These are phyloP conservation scores for Lithophane semibrunnea DNA, from an alignment of 2,888 invertebrate genomes.

Conservation along the genomic window DNA sequence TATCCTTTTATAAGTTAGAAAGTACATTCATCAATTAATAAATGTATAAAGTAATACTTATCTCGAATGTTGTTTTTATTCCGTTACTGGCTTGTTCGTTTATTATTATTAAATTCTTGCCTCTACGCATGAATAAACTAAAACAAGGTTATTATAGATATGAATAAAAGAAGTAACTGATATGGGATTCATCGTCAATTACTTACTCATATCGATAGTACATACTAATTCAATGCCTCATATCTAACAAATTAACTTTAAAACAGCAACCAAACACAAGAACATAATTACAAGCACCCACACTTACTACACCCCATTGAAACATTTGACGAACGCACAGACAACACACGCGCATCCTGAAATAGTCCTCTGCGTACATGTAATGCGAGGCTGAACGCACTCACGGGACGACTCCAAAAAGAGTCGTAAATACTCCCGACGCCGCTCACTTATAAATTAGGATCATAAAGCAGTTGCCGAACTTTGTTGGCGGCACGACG, in stretches of 20 bases:
- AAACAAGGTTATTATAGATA: background rate
- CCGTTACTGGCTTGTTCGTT: background rate
- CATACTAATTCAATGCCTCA: background rate
- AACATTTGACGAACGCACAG: constrained; percentile 35
- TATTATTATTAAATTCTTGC: background rate
- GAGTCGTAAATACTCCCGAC: constrained; percentile 88
- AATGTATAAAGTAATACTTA: background rate
- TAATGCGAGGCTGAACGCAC: constrained; percentile 80
- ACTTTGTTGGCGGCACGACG: constrained; percentile 89
- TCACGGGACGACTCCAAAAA: constrained; percentile 86
- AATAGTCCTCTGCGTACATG: constrained; percentile 53
- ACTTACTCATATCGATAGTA: background rate
- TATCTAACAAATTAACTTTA: background rate
- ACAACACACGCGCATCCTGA: constrained; percentile 28
- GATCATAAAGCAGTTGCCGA: constrained; percentile 90
- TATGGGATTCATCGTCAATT: background rate
- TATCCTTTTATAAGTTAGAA: background rate
- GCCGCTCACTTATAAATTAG: constrained; percentile 90
- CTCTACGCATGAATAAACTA: background rate
- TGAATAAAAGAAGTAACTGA: background rate
- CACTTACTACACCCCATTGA: constrained; percentile 17
- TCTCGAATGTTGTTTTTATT: background rate
- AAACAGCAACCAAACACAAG: background rate
- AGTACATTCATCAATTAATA: background rate
- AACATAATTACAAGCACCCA: constrained; percentile 2